A percentile compares a stretch with the other conserved stretches of the same genome.
These are phyloP conservation scores for Tor tambroides DNA, from an alignment of 2,113 vertebrate genomes.

Conservation along the genomic window DNA sequence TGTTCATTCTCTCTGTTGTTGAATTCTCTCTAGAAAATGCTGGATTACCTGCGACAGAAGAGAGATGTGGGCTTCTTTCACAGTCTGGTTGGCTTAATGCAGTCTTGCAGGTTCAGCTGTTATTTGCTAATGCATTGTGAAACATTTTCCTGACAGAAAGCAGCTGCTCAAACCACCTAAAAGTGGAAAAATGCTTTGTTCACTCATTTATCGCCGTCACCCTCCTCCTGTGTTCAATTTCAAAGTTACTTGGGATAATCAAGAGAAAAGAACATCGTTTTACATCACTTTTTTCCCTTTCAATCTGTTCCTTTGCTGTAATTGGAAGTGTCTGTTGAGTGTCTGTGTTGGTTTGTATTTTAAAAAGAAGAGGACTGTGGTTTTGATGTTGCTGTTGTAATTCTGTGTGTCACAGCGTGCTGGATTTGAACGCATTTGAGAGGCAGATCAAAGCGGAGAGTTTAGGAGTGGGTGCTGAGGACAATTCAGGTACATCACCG, in stretches of 20 bases:
- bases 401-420: constrained; percentile 77
- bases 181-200: constrained; percentile 13
- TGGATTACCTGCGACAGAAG: constrained; percentile 90
- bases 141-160: neutral
- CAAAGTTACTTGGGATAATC: neutral
- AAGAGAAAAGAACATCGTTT: constrained; percentile 4
- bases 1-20: constrained; percentile 13
- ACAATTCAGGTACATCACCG: constrained; percentile 86
- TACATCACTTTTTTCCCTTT: neutral
- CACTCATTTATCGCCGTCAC: constrained; percentile 55
- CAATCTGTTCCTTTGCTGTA: neutral
- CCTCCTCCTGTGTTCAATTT: neutral
- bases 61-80: constrained; percentile 94
- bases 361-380: constrained; percentile 11
- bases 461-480: constrained; percentile 90
- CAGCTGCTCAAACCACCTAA: constrained; percentile 8
- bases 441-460: constrained; percentile 97
- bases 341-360: neutral
- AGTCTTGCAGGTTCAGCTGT: constrained; percentile 86
- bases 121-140: constrained; percentile 22
- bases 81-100: constrained; percentile 90
- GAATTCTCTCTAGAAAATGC: constrained; percentile 85
- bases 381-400: constrained; percentile 19
- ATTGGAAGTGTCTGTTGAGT: neutral
- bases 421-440: constrained; percentile 96